These are phyloP conservation scores for Mellivora capensis DNA, from an alignment of 2,113 vertebrate genomes.

Conservation along the genomic window DNA sequence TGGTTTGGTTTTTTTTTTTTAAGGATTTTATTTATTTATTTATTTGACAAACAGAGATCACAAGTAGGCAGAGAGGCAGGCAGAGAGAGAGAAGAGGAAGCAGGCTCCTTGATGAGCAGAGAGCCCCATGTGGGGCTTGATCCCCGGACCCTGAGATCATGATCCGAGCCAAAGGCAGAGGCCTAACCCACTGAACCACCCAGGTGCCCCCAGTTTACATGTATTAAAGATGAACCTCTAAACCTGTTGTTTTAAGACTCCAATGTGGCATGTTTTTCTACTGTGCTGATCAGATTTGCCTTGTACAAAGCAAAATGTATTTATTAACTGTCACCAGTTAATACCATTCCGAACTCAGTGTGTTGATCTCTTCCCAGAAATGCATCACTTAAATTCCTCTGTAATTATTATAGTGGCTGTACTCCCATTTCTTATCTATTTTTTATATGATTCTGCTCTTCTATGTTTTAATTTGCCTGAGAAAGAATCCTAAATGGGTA, in stretches of 20 bases:
- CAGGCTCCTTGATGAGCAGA: too few relatives aligned
- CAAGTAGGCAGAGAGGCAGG: too few relatives aligned
- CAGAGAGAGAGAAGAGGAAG: too few relatives aligned
- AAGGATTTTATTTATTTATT: too few relatives aligned
- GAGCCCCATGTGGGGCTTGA: too few relatives aligned
- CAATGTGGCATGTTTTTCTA: not conserved
- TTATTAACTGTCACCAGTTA: not conserved
- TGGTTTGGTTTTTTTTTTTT: too few relatives aligned
- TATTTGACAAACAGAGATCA: too few relatives aligned
- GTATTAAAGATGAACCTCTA: not conserved
- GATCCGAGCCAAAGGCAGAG: too few relatives aligned
- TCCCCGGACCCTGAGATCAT: too few relatives aligned
- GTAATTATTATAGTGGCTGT: not conserved
- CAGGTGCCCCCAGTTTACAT: too few relatives aligned
- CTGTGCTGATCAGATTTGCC: not conserved
- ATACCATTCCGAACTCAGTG: not conserved
- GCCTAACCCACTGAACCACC: too few relatives aligned
- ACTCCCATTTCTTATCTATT: not conserved
- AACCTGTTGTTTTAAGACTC: not conserved
- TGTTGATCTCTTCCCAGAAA: not conserved
- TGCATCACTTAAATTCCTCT: not conserved
- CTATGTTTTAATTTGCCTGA: not conserved
- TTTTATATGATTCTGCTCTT: not conserved
- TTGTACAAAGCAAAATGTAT: not conserved
- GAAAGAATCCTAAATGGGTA: not conserved